These are phyloP conservation scores for Mycalesis mineus DNA, from an alignment of 2,888 invertebrate species.

Conservation along the genomic window DNA sequence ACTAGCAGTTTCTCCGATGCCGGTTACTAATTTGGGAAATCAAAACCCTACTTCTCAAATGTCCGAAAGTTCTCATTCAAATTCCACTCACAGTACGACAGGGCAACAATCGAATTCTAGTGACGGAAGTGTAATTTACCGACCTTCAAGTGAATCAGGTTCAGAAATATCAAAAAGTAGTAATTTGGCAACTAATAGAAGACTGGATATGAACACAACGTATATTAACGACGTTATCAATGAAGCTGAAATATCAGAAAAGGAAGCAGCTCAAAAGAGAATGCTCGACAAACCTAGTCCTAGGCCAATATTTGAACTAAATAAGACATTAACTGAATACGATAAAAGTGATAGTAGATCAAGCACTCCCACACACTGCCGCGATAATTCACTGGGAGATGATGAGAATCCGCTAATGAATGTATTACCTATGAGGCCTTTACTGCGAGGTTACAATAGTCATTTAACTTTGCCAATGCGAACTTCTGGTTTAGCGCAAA, in stretches of 20 bases:
- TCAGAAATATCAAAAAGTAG: constrained; percentile 77
- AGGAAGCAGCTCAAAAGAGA: constrained; percentile 65
- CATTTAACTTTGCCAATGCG: constrained; percentile 85
- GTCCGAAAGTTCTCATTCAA: constrained; percentile 83
- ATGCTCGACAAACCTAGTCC: constrained; percentile 45
- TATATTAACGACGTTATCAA: constrained; percentile 75
- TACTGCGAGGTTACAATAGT: constrained; percentile 87
- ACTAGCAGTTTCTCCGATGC: constrained; percentile 86
- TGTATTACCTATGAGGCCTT: constrained; percentile 94
- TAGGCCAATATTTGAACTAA: constrained; percentile 55
- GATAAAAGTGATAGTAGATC: constrained; percentile 61
- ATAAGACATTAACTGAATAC: constrained; percentile 55
- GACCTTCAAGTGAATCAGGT: constrained; percentile 84
- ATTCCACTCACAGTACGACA: constrained; percentile 80
- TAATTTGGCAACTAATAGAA: constrained; percentile 71
- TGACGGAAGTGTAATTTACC: constrained; percentile 85
- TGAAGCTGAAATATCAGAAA: constrained; percentile 73
- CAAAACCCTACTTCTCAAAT: constrained; percentile 70
- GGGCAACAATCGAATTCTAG: constrained; percentile 84
- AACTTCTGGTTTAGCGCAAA: constrained; percentile 70
- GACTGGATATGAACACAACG: constrained; percentile 72
- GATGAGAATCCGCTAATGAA: constrained; percentile 86
- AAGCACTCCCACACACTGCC: constrained; percentile 71
- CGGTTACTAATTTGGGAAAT: constrained; percentile 63
- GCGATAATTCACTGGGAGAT: constrained; percentile 77